Conservation (phyloP, 2,888 invertebrate species). For the Tillus elongatus region DNA sequence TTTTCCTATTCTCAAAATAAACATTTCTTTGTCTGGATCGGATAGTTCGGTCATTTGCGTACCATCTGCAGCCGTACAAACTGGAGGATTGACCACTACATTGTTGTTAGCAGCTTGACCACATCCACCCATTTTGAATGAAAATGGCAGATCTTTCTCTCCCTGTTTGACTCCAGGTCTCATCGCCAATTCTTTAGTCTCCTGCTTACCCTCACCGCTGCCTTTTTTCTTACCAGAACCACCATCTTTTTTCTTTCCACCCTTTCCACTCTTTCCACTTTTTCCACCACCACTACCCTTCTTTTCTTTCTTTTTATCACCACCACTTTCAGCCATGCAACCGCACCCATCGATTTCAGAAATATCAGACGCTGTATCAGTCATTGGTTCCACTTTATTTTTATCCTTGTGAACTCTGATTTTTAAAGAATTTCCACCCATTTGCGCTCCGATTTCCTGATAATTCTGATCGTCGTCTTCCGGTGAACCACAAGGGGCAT, state of each 20-base stretch:
- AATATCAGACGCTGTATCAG: slow-evolving; percentile 38
- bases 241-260: slow-evolving; percentile 10
- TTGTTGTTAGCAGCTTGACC: slow-evolving; percentile 26
- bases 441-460: slow-evolving; percentile 57
- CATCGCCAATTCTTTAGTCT: slow-evolving; percentile 27
- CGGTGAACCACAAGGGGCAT: slow-evolving; percentile 10
- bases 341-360: slow-evolving; percentile 26
- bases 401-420: slow-evolving; percentile 55
- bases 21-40: slow-evolving; percentile 62
- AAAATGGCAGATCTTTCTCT: slow-evolving; percentile 30
- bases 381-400: slow-evolving; percentile 41
- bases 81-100: slow-evolving; percentile 40
- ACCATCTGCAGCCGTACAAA: slow-evolving; percentile 46
- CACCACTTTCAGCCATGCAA: slow-evolving; percentile 6
- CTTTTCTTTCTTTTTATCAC: slow-evolving; percentile 4
- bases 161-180: slow-evolving; percentile 27
- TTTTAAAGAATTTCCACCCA: slow-evolving; percentile 56
- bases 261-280: slow-evolving; percentile 8
- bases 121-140: slow-evolving; percentile 27
- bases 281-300: neutral
- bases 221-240: no score
- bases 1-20: slow-evolving; percentile 64
- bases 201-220: slow-evolving; percentile 4
- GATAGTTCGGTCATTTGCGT: slow-evolving; percentile 50
- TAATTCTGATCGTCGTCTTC: slow-evolving; percentile 34